Base-by-base conservation (phyloP, 92 coral and sea anemone genomes). In the Plumapathes pennacea region DNA sequence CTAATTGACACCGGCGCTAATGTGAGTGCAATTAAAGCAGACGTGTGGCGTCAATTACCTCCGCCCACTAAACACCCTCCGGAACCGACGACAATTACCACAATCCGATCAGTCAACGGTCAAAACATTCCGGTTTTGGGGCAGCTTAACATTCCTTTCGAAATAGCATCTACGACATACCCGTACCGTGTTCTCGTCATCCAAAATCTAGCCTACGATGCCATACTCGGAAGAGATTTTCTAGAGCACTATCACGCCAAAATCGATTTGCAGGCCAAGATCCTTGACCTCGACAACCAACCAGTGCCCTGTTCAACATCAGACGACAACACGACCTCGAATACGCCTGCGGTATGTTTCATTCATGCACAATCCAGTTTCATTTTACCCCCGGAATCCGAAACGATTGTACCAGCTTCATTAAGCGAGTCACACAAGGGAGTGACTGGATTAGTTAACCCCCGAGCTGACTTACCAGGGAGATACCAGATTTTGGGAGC, bases 161-260 rank as follows among this genome's bases (percentile, higher is more conserved):
- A 37, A 34, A 62, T 77, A 15, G 72, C 67, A 17, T 30, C 45
- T n/a, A 42, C 37, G 14, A 30, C 38, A 7, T 78, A 71, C 51
- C 50, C 72, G 9, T 77, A 77, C 40, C 10, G 14, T 2, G 72
- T 67, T 4, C 32, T 72, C 9, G 32, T 80, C 2, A 70, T 66
- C 0, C 55, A 64, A 4, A 42, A 55, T 19, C 42, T 85, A 20
- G 26, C 74, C 12, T 81, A 76, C 29, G 81, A 67, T 27, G 82
- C 63, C 6, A 86, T 81, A 5, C 55, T 81, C 26, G 88, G 88
- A 3, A 30, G 55, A 4, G 88, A 86, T 10, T 86, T 86, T 32
- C 75, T 81, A 0, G 81, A 75, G 12, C 31, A 18, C 17, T 86
- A 56, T 28, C 19, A 69, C 4, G 69, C 81, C 5, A 67, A 62